Evolutionary conservation across 1,140 invertebrate species (phyloP).

Genomic region (Drosophila ohnishii): DNA sequence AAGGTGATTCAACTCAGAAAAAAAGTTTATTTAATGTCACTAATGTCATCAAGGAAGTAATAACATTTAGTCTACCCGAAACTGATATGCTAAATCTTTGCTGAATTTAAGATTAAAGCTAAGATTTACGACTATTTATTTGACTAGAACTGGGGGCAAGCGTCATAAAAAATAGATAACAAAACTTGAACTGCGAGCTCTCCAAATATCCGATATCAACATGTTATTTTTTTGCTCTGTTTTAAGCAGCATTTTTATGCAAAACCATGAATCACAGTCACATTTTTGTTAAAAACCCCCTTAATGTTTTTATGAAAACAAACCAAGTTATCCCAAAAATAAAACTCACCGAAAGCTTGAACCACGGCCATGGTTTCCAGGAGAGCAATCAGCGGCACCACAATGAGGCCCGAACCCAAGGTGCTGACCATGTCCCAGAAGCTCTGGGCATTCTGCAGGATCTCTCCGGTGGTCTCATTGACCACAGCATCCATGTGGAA

Average conservation of each 20-base stretch:
- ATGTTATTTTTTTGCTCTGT: neutral
- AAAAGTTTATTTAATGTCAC: neutral
- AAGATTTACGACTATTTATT: conserved; percentile 8
- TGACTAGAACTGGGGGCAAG: neutral
- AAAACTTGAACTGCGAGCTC: conserved; percentile 11
- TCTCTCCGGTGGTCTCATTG: conserved; percentile 83
- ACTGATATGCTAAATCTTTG: neutral
- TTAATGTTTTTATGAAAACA: neutral
- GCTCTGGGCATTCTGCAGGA: conserved; percentile 56
- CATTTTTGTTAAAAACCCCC: neutral
- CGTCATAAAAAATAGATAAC: conserved; percentile 14
- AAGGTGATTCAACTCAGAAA: neutral
- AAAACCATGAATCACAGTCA: conserved; percentile 15
- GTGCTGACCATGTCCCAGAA: conserved; percentile 89
- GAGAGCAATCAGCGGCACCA: conserved; percentile 91
- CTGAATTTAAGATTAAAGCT: neutral
- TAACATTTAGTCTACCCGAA: neutral
- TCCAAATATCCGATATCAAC: neutral
- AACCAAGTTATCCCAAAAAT: neutral
- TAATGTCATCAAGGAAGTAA: conserved; percentile 6
- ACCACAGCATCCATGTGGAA: conserved; percentile 85
- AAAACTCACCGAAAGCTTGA: conserved; percentile 86
- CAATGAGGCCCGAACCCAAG: conserved; percentile 89
- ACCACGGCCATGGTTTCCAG: conserved; percentile 93
- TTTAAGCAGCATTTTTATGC: conserved; percentile 8